Conservation (phyloP, 2,888 invertebrate genomes). For the Dysmachus trigonus region DNA sequence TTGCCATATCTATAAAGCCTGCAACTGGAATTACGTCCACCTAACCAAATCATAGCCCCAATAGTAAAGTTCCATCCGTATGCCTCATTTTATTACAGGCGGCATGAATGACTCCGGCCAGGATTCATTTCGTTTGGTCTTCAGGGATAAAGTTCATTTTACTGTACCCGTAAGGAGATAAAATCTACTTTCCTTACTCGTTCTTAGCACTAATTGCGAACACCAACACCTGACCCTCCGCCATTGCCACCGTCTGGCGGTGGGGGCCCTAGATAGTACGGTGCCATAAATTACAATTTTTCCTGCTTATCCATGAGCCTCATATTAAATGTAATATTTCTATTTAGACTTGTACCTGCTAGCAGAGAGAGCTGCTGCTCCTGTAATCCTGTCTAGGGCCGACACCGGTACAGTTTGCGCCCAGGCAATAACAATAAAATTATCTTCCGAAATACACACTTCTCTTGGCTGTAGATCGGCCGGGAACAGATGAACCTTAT, state of each 20-base stretch:
- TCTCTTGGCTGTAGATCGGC: background rate
- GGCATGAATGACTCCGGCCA: background rate
- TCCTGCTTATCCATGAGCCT: conserved; percentile 43
- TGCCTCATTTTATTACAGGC: conserved; percentile 17
- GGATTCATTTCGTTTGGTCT: conserved; percentile 22
- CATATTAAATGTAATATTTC: conserved; percentile 47
- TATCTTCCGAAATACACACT: conserved; percentile 43
- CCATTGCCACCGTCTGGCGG: background rate
- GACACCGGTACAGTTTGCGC: conserved; percentile 14
- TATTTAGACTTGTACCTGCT: conserved; percentile 39
- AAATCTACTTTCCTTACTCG: conserved; percentile 39
- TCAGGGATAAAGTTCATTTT: conserved; percentile 26
- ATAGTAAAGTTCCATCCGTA: conserved; percentile 22
- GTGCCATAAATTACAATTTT: conserved; percentile 45
- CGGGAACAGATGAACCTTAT: conserved; percentile 31
- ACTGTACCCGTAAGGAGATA: conserved; percentile 13
- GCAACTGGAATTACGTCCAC: background rate
- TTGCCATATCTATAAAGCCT: background rate
- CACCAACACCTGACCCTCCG: background rate
- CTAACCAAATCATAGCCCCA: background rate
- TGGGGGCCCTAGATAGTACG: background rate
- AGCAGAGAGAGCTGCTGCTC: conserved; percentile 17
- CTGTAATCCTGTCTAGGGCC: conserved; percentile 40
- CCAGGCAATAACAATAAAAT: conserved; percentile 47
- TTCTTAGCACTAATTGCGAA: conserved; percentile 44